Evolutionary conservation across 2,113 vertebrate genomes (phyloP), one percentile per base, ranked within the genome.

Genomic region (Anthoscopus minutus): DNA sequence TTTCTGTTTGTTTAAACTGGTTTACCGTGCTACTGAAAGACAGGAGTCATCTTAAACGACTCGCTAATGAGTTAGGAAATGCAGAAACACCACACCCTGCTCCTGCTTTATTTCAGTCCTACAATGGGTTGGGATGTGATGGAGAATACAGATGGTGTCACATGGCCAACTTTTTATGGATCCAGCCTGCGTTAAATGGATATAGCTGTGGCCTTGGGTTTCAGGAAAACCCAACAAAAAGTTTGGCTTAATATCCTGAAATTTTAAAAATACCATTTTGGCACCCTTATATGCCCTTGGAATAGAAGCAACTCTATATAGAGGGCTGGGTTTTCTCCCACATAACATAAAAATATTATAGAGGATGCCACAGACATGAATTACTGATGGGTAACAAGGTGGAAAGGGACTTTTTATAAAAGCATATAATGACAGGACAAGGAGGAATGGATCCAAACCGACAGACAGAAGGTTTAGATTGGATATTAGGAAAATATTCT

Each of bases 21-120:
- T 88, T 89, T 54, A 27, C 67, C 24, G 13, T 1, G 15, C 27
- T 80, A 11, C 50, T 31, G 37, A 27, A 66, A 61, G 81, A 25
- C 56, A 54, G 76, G 47, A 74, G 18, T 37, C 31, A 54, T 61
- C 37, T 62, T 45, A 15, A 76, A 71, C 33, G 38, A 44, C 48
- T 81, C 25, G 74, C 61, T 88, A 56, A 94, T 48, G 77, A 90
- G 71, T 86, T 88, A 83, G 91, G 94, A 94, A 96, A 94, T 40
- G 76, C 88, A 96, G 60, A 95, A 83, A 54, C 80, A 48, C 94
- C 93, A 94, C 94, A 40, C 94, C 96, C 96, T 94, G 58, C 23
- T 17, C 79, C 80, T 76, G 71, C 87, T 95, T 90, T 80, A 73
- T 65, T 92, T 90, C 88, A 67, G 35, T 47, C 56, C 2, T 62